phyloP scores from a whole-genome alignment of 2,888 invertebrate genomes.

The Acrocera orbiculus region DNA sequence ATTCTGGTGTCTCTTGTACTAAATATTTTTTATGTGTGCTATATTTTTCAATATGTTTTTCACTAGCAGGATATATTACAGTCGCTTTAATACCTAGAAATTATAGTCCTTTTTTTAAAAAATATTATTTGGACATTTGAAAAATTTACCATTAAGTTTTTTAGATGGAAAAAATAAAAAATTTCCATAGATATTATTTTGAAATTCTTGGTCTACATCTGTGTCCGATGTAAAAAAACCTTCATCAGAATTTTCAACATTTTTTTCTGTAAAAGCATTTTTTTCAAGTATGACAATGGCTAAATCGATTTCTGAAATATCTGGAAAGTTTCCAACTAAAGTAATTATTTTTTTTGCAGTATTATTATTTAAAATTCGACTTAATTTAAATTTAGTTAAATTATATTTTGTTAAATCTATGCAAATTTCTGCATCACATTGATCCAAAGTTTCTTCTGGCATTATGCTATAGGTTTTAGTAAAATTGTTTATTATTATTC shows the following conservation, averaged over 20 bases:
- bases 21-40: conserved; percentile 53
- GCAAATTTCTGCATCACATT: not conserved
- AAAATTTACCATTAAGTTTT: conserved; percentile 43
- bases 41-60: conserved; percentile 81
- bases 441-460: no score
- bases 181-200: conserved; percentile 73
- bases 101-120: not conserved
- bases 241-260: conserved; percentile 22
- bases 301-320: conserved; percentile 34
- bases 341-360: conserved; percentile 52
- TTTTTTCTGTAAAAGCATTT: conserved; percentile 47
- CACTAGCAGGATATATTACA: conserved; percentile 83
- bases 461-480: no score
- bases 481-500: no score
- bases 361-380: conserved; percentile 52
- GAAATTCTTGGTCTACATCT: conserved; percentile 45
- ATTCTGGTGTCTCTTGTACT: conserved; percentile 65
- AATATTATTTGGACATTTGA: not conserved
- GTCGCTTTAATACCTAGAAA: conserved; percentile 67
- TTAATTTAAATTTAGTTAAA: conserved; percentile 47
- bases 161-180: conserved; percentile 51
- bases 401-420: conserved; percentile 22
- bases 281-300: conserved; percentile 69
- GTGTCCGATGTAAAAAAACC: conserved; percentile 47
- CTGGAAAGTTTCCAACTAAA: conserved; percentile 47